Evolutionary conservation across 2,888 invertebrate genomes (phyloP).

Genomic region (Leptopterna dolabrata): DNA sequence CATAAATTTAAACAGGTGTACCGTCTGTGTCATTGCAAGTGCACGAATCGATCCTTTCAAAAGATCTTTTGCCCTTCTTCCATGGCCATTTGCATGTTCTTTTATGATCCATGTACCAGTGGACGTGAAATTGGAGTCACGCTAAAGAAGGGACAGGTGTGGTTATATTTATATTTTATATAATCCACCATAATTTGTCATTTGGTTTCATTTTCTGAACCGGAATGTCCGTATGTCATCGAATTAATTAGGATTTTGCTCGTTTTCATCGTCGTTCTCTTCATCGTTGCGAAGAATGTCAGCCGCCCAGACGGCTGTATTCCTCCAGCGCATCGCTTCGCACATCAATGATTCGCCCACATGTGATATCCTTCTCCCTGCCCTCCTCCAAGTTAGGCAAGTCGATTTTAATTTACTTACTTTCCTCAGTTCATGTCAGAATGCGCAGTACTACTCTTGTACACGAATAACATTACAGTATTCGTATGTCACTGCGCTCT

Average conservation of each 20-base stretch:
- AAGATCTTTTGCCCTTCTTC: too few species aligned
- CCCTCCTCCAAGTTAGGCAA: conserved; percentile 37
- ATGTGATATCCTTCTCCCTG: conserved; percentile 21
- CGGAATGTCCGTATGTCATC: not conserved
- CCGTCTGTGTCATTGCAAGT: too few species aligned
- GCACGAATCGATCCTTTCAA: too few species aligned
- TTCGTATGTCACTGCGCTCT: too few species aligned
- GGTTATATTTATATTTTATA: not conserved
- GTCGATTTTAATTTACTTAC: not conserved
- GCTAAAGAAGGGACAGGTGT: not conserved
- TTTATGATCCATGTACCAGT: too few species aligned
- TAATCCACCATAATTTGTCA: not conserved
- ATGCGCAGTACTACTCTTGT: too few species aligned
- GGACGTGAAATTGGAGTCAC: not conserved
- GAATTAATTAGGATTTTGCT: not conserved
- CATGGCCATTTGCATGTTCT: too few species aligned
- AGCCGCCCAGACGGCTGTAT: conserved; percentile 8
- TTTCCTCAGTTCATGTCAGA: not conserved
- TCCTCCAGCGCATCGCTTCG: not conserved
- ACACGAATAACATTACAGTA: too few species aligned
- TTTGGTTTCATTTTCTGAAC: not conserved
- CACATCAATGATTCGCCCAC: conserved; percentile 29
- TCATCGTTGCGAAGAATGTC: not conserved
- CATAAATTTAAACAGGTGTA: too few species aligned
- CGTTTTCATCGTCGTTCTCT: not conserved